phyloP scores from a whole-genome alignment of 2,888 invertebrate genomes.

The Nemotelus pantherinus region DNA sequence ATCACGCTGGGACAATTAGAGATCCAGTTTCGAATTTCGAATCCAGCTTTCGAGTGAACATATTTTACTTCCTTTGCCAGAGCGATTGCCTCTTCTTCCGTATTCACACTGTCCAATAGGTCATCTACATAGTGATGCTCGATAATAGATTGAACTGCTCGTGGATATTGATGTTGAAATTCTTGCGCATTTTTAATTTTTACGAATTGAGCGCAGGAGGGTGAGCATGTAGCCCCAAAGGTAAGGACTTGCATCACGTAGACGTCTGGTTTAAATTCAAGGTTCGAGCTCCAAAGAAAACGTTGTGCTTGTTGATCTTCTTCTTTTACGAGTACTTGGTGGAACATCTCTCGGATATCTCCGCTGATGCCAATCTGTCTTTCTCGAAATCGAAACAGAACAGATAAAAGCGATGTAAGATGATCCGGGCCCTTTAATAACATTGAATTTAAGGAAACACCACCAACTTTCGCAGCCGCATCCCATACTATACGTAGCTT shows the following conservation, averaged over 20 bases:
- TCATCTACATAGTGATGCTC: neutral
- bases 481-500: neutral
- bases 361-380: neutral
- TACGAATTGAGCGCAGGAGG: too few species aligned
- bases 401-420: too few species aligned
- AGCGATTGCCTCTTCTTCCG: neutral
- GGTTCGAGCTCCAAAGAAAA: too few species aligned
- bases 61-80: too few species aligned
- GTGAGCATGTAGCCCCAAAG: too few species aligned
- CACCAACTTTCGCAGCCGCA: neutral
- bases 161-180: neutral
- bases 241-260: too few species aligned
- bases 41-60: too few species aligned
- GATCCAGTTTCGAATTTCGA: neutral
- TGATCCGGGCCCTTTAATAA: too few species aligned
- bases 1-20: neutral
- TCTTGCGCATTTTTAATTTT: neutral
- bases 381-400: neutral
- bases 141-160: constrained; percentile 1
- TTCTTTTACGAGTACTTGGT: too few species aligned
- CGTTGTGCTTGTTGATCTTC: too few species aligned
- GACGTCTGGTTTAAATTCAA: too few species aligned
- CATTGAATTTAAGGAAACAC: neutral
- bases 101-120: neutral
- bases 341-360: neutral